phyloP scores from a whole-genome alignment of 2,113 vertebrate species.

The Pseudopipra pipra region DNA sequence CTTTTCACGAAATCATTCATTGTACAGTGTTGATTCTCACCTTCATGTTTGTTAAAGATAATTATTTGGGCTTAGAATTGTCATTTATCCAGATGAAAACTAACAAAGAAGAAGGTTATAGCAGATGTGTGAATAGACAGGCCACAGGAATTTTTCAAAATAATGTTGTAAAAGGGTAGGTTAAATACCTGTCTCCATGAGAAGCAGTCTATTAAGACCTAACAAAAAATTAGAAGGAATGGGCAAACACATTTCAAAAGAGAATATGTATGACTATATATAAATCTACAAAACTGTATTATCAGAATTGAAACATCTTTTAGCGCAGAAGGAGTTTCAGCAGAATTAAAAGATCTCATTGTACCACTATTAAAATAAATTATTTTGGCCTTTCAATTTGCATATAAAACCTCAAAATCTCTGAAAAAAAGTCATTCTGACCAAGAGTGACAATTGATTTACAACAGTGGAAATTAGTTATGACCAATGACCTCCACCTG shows the following conservation, averaged over 20 bases:
- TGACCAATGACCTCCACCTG: not conserved
- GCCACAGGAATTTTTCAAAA: not conserved
- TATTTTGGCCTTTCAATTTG: not conserved
- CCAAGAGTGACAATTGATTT: not conserved
- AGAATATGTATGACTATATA: not conserved
- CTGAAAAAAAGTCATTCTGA: not conserved
- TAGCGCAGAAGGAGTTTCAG: not conserved
- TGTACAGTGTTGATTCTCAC: not conserved
- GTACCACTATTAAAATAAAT: not conserved
- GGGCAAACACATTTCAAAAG: not conserved
- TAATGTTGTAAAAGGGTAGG: not conserved
- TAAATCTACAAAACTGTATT: not conserved
- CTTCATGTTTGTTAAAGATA: not conserved
- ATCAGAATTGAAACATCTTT: not conserved
- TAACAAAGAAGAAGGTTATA: not conserved
- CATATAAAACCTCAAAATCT: not conserved
- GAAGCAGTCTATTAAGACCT: not conserved
- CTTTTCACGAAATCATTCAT: not conserved
- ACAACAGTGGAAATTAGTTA: not conserved
- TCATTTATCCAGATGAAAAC: not conserved
- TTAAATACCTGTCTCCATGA: not conserved
- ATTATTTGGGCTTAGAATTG: not conserved
- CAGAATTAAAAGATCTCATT: not conserved
- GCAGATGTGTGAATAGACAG: not conserved
- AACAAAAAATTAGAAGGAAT: not conserved